Base-by-base conservation (phyloP, 1,140 invertebrate species). In the Acromyrmex charruanus region DNA sequence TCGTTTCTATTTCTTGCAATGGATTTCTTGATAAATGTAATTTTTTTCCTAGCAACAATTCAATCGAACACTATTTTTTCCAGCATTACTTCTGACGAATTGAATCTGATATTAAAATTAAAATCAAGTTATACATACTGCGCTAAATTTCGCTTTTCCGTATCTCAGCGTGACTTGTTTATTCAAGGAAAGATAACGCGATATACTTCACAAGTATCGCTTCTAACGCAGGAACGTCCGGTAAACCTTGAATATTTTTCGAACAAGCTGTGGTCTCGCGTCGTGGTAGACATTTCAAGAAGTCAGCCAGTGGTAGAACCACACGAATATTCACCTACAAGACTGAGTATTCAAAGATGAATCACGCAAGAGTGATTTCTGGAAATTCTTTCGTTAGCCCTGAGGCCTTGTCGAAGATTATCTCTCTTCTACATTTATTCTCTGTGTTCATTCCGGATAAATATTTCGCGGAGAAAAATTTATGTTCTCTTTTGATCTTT, bases 341-440 rank as follows among this genome's bases (percentile, higher is more conserved):
- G 44, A 77, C 28, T 35, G 31, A 68, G 66, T 44, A 58, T 58
- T 71, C 79, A 44, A 71, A 81, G 79, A 71, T 81, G 79, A 81
- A 71, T 81, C 79, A 81, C 21, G 49, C 59, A 39, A 81, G 79
- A 81, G 35, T 35, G 53, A 9, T 71, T 71, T 81, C 79, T 81
- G 66, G 31, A 81, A 81, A 81, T 71, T 81, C 79, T 81, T 25
- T 81, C 63, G 49, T 16, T 58, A 35, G 31, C 35, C 31, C 25
- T 16, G 21, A 6, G 14, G 10, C 16, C 16, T 81, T n/a, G 35
- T 71, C 66, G 25, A 49, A 18, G 65, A 53, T 53, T 18, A 39
- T 21, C 21, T 10, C 25, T 55, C 21, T 12, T 18, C 10, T 39
- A 39, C n/a, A n/a, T 53, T 75, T 77, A 39, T 58, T 28, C 66